These are phyloP conservation scores for Tetheella fluctuosa DNA, from an alignment of 2,888 invertebrate species.

Conservation along the genomic window DNA sequence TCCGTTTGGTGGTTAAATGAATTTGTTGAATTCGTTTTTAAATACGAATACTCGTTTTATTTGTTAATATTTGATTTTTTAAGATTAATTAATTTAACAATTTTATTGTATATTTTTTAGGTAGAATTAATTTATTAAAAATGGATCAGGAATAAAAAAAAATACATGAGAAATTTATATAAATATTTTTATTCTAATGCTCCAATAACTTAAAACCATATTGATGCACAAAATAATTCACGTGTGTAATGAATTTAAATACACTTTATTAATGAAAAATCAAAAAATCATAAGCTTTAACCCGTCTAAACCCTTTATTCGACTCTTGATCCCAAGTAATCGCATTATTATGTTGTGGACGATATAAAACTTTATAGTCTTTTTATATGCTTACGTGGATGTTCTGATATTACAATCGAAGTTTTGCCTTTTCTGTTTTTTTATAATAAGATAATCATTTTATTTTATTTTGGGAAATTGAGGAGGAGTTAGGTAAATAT, in stretches of 20 bases:
- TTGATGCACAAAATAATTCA: not conserved
- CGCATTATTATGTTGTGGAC: not conserved
- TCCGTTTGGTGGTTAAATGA: not conserved
- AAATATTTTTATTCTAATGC: no score
- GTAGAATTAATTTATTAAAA: no score
- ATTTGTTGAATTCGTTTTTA: not conserved
- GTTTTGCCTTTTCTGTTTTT: not conserved
- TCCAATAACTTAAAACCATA: no score
- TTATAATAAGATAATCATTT: not conserved
- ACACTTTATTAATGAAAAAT: not conserved
- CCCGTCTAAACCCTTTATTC: not conserved
- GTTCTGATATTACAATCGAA: not conserved
- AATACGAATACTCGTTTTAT: no score
- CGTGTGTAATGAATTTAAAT: not conserved
- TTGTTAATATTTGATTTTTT: not conserved
- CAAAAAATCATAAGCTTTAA: not conserved
- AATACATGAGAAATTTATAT: no score
- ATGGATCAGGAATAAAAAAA: no score
- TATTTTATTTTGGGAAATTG: not conserved
- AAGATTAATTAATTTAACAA: no score
- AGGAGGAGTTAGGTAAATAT: no score
- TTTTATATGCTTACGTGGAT: not conserved
- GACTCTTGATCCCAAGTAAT: not conserved
- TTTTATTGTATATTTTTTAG: no score
- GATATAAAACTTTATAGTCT: not conserved